A percentile compares a stretch with the other conserved stretches of the same genome.
phyloP scores from a whole-genome alignment of 1,140 invertebrate genomes.

The Heliothis virescens region DNA sequence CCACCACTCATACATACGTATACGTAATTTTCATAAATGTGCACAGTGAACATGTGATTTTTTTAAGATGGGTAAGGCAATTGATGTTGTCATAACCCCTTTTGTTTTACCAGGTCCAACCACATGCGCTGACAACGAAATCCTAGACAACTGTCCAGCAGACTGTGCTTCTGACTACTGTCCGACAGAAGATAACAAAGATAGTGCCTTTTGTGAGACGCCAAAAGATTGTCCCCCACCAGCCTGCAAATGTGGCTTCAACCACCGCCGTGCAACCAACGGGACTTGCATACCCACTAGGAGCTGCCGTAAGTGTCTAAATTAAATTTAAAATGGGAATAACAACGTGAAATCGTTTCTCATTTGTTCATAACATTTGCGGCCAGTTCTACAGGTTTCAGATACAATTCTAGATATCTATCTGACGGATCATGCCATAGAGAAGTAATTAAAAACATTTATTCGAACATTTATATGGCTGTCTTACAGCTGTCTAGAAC shows the following conservation, averaged over 20 bases:
- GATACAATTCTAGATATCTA: too few species aligned
- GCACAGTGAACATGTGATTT: too few species aligned
- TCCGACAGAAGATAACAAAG: conserved; percentile 48
- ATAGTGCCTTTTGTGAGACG: not conserved
- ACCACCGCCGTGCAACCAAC: conserved; percentile 59
- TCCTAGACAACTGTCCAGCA: conserved; percentile 49
- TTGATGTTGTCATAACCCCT: not conserved
- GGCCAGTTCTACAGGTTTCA: too few species aligned
- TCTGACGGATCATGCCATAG: too few species aligned
- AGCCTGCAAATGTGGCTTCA: conserved; percentile 63
- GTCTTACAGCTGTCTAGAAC: too few species aligned
- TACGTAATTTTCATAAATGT: too few species aligned
- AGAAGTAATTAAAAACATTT: too few species aligned
- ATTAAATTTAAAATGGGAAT: not conserved
- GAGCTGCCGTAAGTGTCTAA: conserved; percentile 67
- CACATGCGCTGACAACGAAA: conserved; percentile 48
- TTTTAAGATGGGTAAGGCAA: too few species aligned
- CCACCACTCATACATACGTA: too few species aligned
- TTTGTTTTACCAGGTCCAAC: not conserved
- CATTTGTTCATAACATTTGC: too few species aligned
- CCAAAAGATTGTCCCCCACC: conserved; percentile 48
- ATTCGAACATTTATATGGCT: too few species aligned
- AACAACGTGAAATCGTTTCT: too few species aligned
- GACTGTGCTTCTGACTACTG: conserved; percentile 64
- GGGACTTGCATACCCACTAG: conserved; percentile 66